Percentiles rank a stretch among this genome's conserved stretches.
These are phyloP conservation scores for Entelurus aequoreus DNA, from an alignment of 2,113 vertebrate genomes.

Conservation along the genomic window DNA sequence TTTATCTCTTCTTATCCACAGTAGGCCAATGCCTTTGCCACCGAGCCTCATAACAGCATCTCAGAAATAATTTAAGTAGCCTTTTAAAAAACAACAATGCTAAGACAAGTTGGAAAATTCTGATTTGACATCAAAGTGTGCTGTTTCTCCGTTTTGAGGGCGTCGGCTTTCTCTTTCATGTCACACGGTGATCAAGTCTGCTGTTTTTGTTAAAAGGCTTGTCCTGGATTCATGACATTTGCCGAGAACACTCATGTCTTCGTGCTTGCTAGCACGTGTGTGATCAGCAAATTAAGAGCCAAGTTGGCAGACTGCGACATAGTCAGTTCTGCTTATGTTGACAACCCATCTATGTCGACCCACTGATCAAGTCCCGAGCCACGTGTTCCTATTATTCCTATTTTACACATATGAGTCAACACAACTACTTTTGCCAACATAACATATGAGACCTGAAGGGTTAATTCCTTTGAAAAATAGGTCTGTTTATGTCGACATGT, in stretches of 20 bases:
- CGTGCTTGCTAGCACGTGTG: slow-evolving; percentile 32
- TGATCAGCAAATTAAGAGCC: slow-evolving; percentile 49
- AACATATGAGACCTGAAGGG: too few species aligned
- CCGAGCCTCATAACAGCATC: slow-evolving; percentile 38
- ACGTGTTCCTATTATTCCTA: too few species aligned
- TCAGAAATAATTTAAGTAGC: slow-evolving; percentile 64
- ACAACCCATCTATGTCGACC: too few species aligned
- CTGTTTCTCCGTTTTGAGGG: slow-evolving; percentile 35
- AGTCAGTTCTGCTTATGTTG: background rate
- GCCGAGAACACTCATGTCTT: slow-evolving; percentile 28
- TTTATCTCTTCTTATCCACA: slow-evolving; percentile 63
- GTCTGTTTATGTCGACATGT: too few species aligned
- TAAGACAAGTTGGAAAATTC: slow-evolving; percentile 50
- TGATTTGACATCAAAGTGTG: slow-evolving; percentile 57
- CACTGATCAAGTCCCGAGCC: too few species aligned
- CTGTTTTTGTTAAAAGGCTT: slow-evolving; percentile 30
- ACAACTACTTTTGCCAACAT: too few species aligned
- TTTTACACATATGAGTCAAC: too few species aligned
- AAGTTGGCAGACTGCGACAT: slow-evolving; percentile 27
- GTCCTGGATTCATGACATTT: slow-evolving; percentile 35
- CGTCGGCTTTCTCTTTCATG: slow-evolving; percentile 37
- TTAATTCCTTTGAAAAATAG: too few species aligned
- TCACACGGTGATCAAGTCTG: slow-evolving; percentile 21
- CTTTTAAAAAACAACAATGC: slow-evolving; percentile 33
- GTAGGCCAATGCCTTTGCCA: slow-evolving; percentile 67